Evolutionary conservation across 1,140 invertebrate genomes (phyloP).

Genomic region (Pogonomyrmex californicus): DNA sequence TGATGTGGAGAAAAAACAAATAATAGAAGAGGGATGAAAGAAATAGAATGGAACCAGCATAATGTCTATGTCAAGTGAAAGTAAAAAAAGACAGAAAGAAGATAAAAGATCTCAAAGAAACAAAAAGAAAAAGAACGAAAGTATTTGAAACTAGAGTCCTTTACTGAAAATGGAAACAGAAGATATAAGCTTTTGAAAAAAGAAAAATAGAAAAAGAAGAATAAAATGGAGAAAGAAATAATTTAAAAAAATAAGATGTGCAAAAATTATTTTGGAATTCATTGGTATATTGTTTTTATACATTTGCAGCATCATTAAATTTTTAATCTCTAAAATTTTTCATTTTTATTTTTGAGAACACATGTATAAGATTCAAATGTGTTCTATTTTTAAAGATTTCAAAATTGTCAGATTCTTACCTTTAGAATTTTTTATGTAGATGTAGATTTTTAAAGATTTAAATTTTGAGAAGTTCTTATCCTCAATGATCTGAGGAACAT

Average conservation of each 20-base stretch:
- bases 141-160: slow-evolving; percentile 49
- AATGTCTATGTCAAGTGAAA: slow-evolving; percentile 66
- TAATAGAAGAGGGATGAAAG: background rate
- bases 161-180: slow-evolving; percentile 25
- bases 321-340: background rate
- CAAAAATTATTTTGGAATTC: slow-evolving; percentile 70
- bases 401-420: background rate
- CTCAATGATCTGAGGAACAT: background rate
- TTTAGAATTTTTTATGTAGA: background rate
- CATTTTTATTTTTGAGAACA: background rate
- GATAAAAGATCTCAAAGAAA: slow-evolving; percentile 15
- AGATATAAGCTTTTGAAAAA: slow-evolving; percentile 7
- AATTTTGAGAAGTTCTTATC: background rate
- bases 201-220: background rate
- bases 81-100: slow-evolving; percentile 50
- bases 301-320: background rate
- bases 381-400: background rate
- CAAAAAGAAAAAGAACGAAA: background rate
- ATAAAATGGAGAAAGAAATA: background rate
- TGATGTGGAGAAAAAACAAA: background rate
- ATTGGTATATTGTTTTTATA: background rate
- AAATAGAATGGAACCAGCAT: slow-evolving; percentile 33
- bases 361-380: background rate
- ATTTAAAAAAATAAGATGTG: slow-evolving; percentile 65
- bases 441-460: no score